Percentiles rank a stretch among this genome's conserved stretches.
Conservation (phyloP, 2,888 invertebrate species). For the Phymatocera aterrima region DNA sequence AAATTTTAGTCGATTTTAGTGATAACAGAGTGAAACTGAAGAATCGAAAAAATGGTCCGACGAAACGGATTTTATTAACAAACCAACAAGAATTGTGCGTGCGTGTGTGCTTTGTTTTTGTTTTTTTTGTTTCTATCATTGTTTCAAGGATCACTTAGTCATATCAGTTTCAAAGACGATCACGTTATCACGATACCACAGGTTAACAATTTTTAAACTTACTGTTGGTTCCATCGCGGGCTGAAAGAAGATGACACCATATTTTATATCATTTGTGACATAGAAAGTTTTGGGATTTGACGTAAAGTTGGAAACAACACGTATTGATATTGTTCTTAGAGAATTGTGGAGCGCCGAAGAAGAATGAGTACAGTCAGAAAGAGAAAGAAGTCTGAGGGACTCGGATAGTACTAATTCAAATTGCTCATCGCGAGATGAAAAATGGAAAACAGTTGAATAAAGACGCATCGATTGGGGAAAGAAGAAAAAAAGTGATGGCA, state of each 20-base stretch:
- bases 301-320: neutral
- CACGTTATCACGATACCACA: too few species aligned
- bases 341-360: too few species aligned
- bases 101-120: too few species aligned
- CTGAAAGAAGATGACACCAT: neutral
- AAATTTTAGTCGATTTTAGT: too few species aligned
- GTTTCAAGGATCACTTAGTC: neutral
- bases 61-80: neutral
- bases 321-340: too few species aligned
- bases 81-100: too few species aligned
- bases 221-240: conserved; percentile 55
- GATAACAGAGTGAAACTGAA: too few species aligned
- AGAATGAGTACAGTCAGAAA: neutral
- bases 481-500: neutral
- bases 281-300: neutral
- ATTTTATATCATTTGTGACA: too few species aligned
- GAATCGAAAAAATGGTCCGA: neutral
- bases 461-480: neutral
- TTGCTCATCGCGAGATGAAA: too few species aligned
- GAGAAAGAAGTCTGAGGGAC: neutral
- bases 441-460: neutral
- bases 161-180: too few species aligned
- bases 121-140: neutral
- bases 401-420: too few species aligned
- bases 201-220: conserved; percentile 48